Percentiles rank a stretch among this genome's conserved stretches.
phyloP scores from a whole-genome alignment of 2,113 vertebrate species.

The Gymnarchus niloticus region DNA sequence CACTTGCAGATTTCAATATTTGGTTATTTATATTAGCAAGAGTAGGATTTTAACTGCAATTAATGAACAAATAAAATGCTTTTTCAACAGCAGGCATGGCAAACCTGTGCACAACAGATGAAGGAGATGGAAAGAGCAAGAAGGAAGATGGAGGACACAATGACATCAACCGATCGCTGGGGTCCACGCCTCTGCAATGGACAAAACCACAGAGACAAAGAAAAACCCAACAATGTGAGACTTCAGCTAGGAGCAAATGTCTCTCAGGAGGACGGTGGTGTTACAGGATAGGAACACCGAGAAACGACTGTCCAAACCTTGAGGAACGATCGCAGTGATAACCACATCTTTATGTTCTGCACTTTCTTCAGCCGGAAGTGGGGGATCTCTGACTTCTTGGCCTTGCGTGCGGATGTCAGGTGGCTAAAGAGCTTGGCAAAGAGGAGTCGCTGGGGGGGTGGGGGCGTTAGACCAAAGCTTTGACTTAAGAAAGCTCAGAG shows the following conservation, averaged over 20 bases:
- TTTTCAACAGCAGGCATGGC: constrained; percentile 24
- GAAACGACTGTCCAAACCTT: constrained; percentile 61
- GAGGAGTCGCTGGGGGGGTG: constrained; percentile 75
- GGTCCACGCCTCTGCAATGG: constrained; percentile 81
- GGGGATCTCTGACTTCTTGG: constrained; percentile 93
- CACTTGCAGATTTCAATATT: background rate
- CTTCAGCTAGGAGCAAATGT: no score
- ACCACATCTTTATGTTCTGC: constrained; percentile 98
- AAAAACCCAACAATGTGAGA: constrained; percentile 2
- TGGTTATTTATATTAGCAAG: background rate
- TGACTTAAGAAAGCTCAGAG: background rate
- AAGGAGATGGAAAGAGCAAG: constrained; percentile 90
- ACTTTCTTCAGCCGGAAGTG: constrained; percentile 97
- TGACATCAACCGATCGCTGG: constrained; percentile 94
- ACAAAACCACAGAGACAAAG: constrained; percentile 15
- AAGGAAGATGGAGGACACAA: constrained; percentile 89
- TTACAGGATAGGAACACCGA: background rate
- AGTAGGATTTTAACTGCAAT: background rate
- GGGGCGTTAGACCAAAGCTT: constrained; percentile 11
- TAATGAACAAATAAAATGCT: background rate
- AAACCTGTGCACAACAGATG: constrained; percentile 93
- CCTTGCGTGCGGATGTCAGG: constrained; percentile 93
- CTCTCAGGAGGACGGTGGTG: background rate
- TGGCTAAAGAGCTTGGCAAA: constrained; percentile 97
- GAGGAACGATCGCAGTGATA: constrained; percentile 91